phyloP scores from a whole-genome alignment of 2,113 vertebrate species.

The Campylomormyrus numenius region DNA sequence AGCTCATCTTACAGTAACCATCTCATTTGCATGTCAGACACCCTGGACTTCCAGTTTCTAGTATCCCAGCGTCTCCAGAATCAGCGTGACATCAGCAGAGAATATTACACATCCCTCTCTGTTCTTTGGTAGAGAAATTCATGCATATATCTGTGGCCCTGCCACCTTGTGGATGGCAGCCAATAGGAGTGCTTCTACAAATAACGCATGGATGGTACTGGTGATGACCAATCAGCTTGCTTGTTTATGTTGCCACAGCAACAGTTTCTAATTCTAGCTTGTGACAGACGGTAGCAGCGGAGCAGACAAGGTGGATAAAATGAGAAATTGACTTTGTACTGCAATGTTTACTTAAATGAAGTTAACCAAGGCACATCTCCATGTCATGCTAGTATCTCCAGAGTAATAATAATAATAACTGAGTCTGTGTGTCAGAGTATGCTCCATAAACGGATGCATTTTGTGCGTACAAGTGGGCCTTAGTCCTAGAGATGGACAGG shows the following conservation, averaged over 20 bases:
- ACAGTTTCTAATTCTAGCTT: not conserved
- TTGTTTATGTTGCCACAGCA: constrained; percentile 6
- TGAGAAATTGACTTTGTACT: not conserved
- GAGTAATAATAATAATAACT: not conserved
- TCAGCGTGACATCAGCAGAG: not conserved
- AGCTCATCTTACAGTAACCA: not conserved
- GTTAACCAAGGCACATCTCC: not conserved
- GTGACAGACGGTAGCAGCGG: not conserved
- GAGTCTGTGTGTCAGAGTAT: not conserved
- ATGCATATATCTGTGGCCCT: not conserved
- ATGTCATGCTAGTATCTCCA: not conserved
- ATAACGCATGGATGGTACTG: not conserved
- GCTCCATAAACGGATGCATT: not conserved
- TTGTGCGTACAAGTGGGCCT: not conserved
- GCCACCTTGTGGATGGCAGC: not conserved
- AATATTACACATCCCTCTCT: not conserved
- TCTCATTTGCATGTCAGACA: not conserved
- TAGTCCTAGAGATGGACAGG: not conserved
- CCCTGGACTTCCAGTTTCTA: not conserved
- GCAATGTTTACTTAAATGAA: not conserved
- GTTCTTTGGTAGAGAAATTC: not conserved
- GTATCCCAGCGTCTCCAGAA: not conserved
- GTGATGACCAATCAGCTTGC: not conserved
- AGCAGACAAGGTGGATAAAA: not conserved
- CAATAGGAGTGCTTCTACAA: not conserved